phyloP scores from a whole-genome alignment of 2,797 vertebrate genomes.

The Rallus crepitans region DNA sequence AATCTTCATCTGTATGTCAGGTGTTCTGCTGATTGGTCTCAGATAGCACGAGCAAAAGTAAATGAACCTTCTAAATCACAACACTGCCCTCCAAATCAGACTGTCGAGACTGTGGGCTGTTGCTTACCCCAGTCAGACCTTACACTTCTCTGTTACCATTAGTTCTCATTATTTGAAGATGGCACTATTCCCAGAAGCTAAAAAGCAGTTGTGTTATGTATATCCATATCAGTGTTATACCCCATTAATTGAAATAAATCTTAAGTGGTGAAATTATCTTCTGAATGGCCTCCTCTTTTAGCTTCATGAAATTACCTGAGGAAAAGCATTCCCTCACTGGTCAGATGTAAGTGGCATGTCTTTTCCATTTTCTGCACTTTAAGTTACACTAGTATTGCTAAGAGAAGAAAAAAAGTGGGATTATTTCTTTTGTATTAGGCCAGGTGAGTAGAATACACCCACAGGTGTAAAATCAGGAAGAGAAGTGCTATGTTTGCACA shows the following conservation, averaged over 20 bases:
- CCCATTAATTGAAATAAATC: constrained; percentile 10
- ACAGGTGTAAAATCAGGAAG: background rate
- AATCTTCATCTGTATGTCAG: background rate
- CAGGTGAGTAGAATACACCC: background rate
- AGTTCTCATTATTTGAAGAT: background rate
- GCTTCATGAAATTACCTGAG: background rate
- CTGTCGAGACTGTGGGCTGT: background rate
- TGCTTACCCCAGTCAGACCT: background rate
- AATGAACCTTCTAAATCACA: constrained; percentile 29
- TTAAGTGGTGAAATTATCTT: background rate
- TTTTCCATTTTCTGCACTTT: background rate
- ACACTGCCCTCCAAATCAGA: background rate
- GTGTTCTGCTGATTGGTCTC: background rate
- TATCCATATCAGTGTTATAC: constrained; percentile 18
- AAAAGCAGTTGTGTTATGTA: constrained; percentile 7
- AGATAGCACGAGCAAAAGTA: background rate
- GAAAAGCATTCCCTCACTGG: background rate
- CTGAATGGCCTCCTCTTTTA: background rate
- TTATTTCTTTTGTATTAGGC: background rate
- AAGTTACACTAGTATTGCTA: background rate
- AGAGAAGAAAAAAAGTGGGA: background rate
- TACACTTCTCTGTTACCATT: background rate
- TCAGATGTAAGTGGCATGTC: background rate
- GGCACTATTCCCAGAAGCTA: constrained; percentile 39
- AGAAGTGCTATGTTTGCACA: background rate